Conservation (phyloP, 2,113 vertebrate genomes). For the Sigmodon hispidus region DNA sequence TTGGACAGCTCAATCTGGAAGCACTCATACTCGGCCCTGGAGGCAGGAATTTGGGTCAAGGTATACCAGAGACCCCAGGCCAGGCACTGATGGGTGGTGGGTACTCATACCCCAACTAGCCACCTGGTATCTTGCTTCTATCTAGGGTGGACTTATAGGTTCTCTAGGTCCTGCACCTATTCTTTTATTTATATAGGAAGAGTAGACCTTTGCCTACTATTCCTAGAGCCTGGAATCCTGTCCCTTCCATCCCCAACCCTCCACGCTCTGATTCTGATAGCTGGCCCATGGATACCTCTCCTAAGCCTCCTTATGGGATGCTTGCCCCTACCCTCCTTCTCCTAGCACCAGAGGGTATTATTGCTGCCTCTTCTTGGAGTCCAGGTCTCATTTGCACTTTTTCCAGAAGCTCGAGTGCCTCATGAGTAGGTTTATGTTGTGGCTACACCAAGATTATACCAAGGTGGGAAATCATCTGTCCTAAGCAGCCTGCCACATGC, state of each 20-base stretch:
- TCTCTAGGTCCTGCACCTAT: neutral
- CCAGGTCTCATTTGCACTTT: neutral
- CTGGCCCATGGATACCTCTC: neutral
- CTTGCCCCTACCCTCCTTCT: neutral
- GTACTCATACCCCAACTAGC: neutral
- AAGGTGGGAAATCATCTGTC: neutral
- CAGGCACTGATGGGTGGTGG: neutral
- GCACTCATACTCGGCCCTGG: slow-evolving; percentile 93
- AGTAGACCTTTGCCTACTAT: neutral
- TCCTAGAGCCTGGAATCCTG: neutral
- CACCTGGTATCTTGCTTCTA: neutral
- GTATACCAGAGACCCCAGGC: neutral
- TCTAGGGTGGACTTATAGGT: neutral
- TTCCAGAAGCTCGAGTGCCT: neutral
- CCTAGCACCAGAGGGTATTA: neutral
- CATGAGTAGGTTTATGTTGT: neutral
- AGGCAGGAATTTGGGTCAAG: slow-evolving; percentile 41
- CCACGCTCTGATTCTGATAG: neutral
- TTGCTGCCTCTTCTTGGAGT: neutral
- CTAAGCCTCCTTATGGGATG: neutral
- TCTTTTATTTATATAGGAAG: neutral
- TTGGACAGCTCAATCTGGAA: slow-evolving; percentile 96
- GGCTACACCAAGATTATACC: neutral
- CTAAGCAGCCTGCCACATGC: neutral
- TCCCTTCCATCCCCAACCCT: neutral